Percentiles rank a stretch among this genome's conserved stretches.
Conservation (phyloP, 92 coral and sea anemone genomes). For the Micromussa lordhowensis region DNA sequence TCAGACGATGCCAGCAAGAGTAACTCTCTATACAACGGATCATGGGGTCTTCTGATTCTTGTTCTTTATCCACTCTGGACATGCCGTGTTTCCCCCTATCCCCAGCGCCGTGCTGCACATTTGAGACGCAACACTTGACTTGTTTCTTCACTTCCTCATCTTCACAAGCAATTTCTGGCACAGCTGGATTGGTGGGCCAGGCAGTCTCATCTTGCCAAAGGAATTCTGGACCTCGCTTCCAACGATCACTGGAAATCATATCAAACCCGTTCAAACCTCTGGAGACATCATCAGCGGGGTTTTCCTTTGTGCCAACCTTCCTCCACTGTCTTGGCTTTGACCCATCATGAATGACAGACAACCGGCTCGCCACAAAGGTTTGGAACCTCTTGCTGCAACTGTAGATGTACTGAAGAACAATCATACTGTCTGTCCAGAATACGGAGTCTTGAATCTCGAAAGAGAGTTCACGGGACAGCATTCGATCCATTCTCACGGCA, state of each 20-base stretch:
- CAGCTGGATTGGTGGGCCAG: constrained; percentile 26
- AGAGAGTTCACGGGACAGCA: constrained; percentile 17
- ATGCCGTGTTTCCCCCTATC: background rate
- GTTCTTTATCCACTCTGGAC: background rate
- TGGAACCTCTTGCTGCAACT: constrained; percentile 39
- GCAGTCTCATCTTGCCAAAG: constrained; percentile 18
- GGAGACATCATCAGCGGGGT: constrained; percentile 35
- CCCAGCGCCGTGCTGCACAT: constrained; percentile 1
- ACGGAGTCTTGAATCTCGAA: constrained; percentile 29
- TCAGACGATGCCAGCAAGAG: constrained; percentile 36
- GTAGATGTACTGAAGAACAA: constrained; percentile 26
- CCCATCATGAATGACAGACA: constrained; percentile 30
- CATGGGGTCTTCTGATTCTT: constrained; percentile 1
- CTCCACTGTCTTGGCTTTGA: constrained; percentile 31
- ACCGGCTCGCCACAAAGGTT: constrained; percentile 31
- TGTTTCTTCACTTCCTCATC: constrained; percentile 24
- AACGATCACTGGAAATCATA: constrained; percentile 21
- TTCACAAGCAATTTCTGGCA: constrained; percentile 12
- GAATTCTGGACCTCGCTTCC: constrained; percentile 34
- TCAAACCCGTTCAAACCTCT: constrained; percentile 20
- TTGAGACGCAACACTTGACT: constrained; percentile 4
- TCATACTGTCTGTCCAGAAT: constrained; percentile 38
- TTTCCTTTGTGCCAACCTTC: constrained; percentile 33
- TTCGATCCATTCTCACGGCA: constrained; percentile 35
- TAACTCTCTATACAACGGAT: constrained; percentile 1